Evolutionary conservation across 2,113 vertebrate species (phyloP).

Genomic region (Eolophus roseicapilla): DNA sequence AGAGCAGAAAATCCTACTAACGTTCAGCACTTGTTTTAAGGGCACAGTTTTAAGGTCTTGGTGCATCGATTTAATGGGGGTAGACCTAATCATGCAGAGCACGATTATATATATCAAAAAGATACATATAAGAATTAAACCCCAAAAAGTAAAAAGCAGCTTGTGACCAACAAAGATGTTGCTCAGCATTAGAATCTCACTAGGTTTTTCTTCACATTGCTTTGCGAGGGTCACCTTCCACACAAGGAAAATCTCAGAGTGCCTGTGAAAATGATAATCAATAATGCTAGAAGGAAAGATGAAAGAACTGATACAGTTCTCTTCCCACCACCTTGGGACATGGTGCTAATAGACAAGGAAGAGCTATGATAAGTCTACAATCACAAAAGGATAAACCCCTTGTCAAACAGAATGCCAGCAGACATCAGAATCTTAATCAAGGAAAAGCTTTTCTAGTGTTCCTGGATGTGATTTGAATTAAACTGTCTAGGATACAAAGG

Average conservation of each 20-base stretch:
- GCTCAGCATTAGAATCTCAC: background rate
- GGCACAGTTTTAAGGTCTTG: background rate
- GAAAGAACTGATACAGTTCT: background rate
- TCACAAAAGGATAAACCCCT: background rate
- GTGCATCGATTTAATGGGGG: background rate
- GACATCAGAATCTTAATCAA: slow-evolving; percentile 18
- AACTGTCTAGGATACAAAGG: background rate
- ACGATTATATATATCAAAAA: background rate
- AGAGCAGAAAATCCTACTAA: background rate
- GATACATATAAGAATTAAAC: background rate
- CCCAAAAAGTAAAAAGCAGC: background rate
- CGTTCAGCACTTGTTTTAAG: background rate
- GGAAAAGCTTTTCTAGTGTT: background rate
- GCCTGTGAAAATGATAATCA: background rate
- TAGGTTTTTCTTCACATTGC: background rate
- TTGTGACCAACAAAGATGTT: background rate
- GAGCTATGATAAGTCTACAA: background rate
- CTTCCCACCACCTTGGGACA: background rate
- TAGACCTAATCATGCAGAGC: background rate
- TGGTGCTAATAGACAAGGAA: background rate
- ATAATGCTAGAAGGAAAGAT: background rate
- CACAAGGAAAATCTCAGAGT: background rate
- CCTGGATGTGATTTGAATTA: background rate
- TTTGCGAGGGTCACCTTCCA: background rate
- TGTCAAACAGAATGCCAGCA: slow-evolving; percentile 20